Base-by-base conservation (phyloP, 37 sponge, comb jelly and placozoan species). In the Tethya wilhelma region DNA sequence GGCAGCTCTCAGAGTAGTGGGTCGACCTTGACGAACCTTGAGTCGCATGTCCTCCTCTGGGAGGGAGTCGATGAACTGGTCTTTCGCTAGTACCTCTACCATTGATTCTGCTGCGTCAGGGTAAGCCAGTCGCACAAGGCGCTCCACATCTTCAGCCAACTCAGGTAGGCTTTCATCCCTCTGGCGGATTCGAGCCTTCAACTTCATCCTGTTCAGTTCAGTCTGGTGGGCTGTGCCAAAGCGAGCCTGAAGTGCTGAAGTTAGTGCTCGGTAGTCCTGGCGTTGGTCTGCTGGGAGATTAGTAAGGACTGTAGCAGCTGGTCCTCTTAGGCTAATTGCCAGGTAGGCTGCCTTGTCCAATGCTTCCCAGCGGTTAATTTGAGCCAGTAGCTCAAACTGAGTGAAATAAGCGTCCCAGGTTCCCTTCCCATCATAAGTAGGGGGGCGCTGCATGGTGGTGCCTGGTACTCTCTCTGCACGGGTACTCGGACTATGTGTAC, bases 351-450 rank as follows among this genome's bases (percentile, higher is more conserved):
- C 80, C 41, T 79, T 67, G 41, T 79, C 70, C 20, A 2, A 2
- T 2, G 53, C 59, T 7, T 4, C 68, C 70, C 70, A 79, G 22
- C 39, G 12, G 22, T 79, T 79, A 26, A 79, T 31, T 33, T 34
- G 57, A 23, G 80, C 80, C 59, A 79, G 59, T 29, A 68, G 2
- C 70, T 79, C 59, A 33, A 67, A 79, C 59, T 79, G 80, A 3
- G 66, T 39, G 31, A 64, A 25, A 41, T 77, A 77, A 4, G 49
- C 46, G 31, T 77, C 78, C 78, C 78, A 77, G 7, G 78, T 5
- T 19, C 9, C 28, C 9, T 22, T 39, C 32, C 78, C 78, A n/a
- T 77, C 78, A 29, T 31, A 77, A 3, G 67, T 43, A 20, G 49
- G 30, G 5, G 78, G 78, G 9, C 66, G 55, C 49, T 64, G 66